Percentiles rank a stretch among this genome's conserved stretches.
Conservation (phyloP, 2,797 vertebrate genomes). For the Halcyon leucocephala region DNA sequence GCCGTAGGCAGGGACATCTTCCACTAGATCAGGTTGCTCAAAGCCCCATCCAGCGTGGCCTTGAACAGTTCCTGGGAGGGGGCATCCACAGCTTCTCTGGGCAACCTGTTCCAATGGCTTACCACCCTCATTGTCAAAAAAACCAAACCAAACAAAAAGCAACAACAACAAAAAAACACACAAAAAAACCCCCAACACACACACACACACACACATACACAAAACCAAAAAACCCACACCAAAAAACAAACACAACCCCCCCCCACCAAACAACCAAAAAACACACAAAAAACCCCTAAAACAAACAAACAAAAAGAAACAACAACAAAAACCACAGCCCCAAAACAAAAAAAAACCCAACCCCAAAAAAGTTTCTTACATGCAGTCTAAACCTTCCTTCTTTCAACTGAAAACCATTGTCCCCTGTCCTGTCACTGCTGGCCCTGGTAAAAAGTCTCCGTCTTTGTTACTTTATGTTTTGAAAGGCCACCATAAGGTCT, state of each 20-base stretch:
- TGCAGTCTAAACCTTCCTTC: background rate
- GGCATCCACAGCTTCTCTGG: background rate
- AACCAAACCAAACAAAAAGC: too few species aligned
- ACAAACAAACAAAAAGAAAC: too few species aligned
- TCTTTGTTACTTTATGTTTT: background rate
- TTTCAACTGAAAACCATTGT: background rate
- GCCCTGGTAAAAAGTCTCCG: background rate
- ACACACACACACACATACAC: too few species aligned
- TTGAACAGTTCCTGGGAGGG: background rate
- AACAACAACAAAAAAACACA: too few species aligned
- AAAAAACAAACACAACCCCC: too few species aligned
- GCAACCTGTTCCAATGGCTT: background rate
- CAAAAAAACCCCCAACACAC: too few species aligned
- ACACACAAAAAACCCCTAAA: too few species aligned
- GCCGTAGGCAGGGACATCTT: background rate
- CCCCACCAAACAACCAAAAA: too few species aligned
- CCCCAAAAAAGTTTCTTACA: background rate
- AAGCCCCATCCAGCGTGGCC: background rate
- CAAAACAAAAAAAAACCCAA: too few species aligned
- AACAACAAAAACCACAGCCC: too few species aligned
- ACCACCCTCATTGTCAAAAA: background rate
- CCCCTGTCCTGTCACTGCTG: background rate
- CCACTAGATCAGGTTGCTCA: background rate
- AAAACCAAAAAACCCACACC: too few species aligned
- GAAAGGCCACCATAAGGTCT: background rate